Evolutionary conservation across 2,797 vertebrate species (phyloP), one percentile per base, ranked within the genome.

Genomic region (Leontocebus nigricollis): DNA sequence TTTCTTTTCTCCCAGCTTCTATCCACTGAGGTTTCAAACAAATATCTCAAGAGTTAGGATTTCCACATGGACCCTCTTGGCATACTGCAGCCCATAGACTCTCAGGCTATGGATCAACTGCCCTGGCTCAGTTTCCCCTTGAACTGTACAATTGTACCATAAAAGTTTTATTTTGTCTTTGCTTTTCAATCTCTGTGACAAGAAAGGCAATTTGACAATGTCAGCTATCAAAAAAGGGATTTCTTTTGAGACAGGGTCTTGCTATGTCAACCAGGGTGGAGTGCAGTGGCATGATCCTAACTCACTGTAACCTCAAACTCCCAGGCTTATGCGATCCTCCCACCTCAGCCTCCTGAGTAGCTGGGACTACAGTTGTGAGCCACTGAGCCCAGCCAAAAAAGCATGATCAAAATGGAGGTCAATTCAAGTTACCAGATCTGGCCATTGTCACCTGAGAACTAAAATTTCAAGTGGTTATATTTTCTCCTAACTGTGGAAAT

Each of bases 401-500:
- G 30, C 2, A 48, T 44, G 2, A 70, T 92, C 85, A 94, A 88
- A 96, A 77, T 83, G 20, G 72, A 93, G 22, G 26, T 22, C 59
- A 95, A 88, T 87, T 93, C 50, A 80, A 76, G 22, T 97, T 94
- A 64, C 19, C 8, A 67, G 36, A 90, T 87, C 14, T 88, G 50
- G 10, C n/a, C 36, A 22, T 90, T 90, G 76, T 90, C 52, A 79
- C 52, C 50, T 86, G n/a, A 39, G 93, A 90, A 93, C 80, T 97
- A 67, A 70, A 87, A 88, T 92, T 90, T 94, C 52, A 95, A 86
- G 75, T 92, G 61, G 20, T 92, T 26, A 12, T 39, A 73, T 95
- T 90, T 96, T 96, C 57, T 89, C 13, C 67, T 83, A 64, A 52
- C 55, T 44, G 41, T 96, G 91, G 93, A 91, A 96, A 92, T 73